Percentiles rank a stretch among this genome's conserved stretches.
These are phyloP conservation scores for Poecilia velifera DNA, from an alignment of 2,797 vertebrate species.

Conservation along the genomic window DNA sequence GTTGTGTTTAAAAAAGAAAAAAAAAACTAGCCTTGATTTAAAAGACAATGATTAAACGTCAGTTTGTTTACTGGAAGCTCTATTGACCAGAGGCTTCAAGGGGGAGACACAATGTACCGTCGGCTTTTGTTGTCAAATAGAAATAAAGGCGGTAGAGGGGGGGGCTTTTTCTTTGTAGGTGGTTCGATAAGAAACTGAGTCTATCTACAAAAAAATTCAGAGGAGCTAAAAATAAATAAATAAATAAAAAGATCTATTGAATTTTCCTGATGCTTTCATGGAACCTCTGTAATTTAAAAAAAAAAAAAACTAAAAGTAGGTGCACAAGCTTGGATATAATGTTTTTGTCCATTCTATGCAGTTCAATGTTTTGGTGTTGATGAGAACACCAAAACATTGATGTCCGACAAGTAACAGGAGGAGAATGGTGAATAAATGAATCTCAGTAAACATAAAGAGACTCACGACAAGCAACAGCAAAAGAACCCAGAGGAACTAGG, in stretches of 20 bases:
- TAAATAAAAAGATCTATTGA: background rate
- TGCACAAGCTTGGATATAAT: background rate
- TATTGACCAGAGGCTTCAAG: conserved; percentile 4
- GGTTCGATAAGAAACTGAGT: background rate
- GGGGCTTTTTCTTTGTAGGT: background rate
- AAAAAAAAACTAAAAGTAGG: background rate
- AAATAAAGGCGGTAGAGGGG: too few relatives aligned
- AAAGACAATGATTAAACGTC: background rate
- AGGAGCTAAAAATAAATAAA: background rate
- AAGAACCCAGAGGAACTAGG: background rate
- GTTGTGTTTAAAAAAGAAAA: background rate
- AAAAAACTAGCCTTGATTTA: background rate
- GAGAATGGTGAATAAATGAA: background rate
- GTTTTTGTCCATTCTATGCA: background rate
- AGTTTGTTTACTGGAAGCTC: background rate
- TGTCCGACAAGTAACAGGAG: background rate
- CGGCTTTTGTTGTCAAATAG: background rate
- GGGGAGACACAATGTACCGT: background rate
- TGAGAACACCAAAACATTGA: background rate
- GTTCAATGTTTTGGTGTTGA: background rate
- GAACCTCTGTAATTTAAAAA: background rate
- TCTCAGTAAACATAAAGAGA: background rate
- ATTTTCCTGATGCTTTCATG: background rate
- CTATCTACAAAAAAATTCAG: background rate
- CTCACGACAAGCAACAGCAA: background rate